These are phyloP conservation scores for Corythucha ciliata DNA, from an alignment of 2,888 invertebrate genomes.

Conservation along the genomic window DNA sequence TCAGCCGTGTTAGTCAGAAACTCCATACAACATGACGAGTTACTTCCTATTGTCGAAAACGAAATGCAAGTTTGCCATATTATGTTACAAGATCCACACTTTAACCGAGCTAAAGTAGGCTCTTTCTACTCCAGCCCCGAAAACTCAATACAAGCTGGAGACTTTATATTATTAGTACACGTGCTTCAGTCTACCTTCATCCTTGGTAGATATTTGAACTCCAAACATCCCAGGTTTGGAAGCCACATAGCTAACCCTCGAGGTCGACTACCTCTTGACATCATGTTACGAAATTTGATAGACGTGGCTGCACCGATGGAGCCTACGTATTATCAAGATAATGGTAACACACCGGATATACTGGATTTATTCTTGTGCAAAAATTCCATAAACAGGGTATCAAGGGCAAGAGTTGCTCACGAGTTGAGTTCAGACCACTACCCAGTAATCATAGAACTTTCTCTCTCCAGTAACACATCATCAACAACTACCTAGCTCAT, in stretches of 20 bases:
- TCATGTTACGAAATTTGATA: not conserved
- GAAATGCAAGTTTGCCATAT: constrained; percentile 8
- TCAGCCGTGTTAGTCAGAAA: constrained; percentile 2
- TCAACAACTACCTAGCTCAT: not conserved
- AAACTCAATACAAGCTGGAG: not conserved
- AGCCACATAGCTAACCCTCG: constrained; percentile 7
- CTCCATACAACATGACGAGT: constrained; percentile 1
- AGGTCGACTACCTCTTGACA: not conserved
- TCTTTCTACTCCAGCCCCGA: constrained; percentile 9
- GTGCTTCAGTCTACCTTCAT: not conserved
- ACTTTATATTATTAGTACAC: not conserved
- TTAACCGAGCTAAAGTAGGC: not conserved
- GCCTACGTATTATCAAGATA: constrained; percentile 1
- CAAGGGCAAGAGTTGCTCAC: not conserved
- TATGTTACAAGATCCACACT: not conserved
- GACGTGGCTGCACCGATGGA: constrained; percentile 1
- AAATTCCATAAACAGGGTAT: not conserved
- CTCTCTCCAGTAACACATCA: not conserved
- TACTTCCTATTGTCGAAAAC: constrained; percentile 10
- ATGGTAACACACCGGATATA: constrained; percentile 4
- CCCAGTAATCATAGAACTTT: constrained; percentile 1
- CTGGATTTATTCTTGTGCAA: constrained; percentile 7
- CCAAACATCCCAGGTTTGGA: no score
- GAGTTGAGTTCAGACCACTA: constrained; percentile 13
- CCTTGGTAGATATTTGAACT: no score